Evolutionary conservation across 2,888 invertebrate species (phyloP).

Genomic region (Machimus atricapillus): DNA sequence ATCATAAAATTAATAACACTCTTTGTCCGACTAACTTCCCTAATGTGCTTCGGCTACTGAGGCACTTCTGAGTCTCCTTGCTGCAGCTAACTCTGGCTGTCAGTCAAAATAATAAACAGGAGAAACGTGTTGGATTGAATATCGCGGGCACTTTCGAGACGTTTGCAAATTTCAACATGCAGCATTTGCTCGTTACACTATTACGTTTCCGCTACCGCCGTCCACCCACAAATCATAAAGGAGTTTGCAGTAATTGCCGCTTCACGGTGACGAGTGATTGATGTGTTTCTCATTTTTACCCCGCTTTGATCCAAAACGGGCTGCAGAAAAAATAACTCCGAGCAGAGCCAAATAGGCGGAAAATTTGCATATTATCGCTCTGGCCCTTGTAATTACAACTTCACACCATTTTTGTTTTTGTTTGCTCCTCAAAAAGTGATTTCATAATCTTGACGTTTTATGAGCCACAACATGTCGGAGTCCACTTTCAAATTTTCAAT

Average conservation of each 20-base stretch:
- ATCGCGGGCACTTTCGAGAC: background rate
- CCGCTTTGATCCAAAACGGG: background rate
- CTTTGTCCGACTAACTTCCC: background rate
- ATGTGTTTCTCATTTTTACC: background rate
- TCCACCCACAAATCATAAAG: background rate
- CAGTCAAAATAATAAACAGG: background rate
- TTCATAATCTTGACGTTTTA: slow-evolving; percentile 17
- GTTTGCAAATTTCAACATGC: background rate
- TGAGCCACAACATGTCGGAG: background rate
- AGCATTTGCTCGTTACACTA: background rate
- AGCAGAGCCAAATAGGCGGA: background rate
- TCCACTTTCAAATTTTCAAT: background rate
- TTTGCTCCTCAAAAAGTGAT: background rate
- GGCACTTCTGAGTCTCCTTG: background rate
- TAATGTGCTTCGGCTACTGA: background rate
- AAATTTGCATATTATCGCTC: slow-evolving; percentile 34
- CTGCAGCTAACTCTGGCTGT: background rate
- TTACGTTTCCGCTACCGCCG: background rate
- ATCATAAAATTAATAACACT: slow-evolving; percentile 27
- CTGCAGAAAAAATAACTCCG: background rate
- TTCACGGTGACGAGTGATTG: slow-evolving; percentile 9
- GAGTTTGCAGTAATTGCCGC: background rate
- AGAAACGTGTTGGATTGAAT: background rate
- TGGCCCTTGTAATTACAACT: slow-evolving; percentile 22
- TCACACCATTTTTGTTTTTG: background rate